Evolutionary conservation across 2,888 invertebrate genomes (phyloP).

Genomic region (Drosophila merina): DNA sequence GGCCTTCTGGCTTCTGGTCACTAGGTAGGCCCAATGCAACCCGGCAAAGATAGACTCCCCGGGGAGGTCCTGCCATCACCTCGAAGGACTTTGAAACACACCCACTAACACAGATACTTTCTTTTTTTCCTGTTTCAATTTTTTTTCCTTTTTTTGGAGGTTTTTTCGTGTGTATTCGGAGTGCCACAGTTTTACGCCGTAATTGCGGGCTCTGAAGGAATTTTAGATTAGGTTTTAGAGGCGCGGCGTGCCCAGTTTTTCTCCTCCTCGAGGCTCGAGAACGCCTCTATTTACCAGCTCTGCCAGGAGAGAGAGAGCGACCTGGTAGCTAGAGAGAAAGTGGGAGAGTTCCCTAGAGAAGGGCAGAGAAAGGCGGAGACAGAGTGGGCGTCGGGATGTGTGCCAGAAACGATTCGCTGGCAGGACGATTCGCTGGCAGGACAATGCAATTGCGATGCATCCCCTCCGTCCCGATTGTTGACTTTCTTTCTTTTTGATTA

Average conservation of each 20-base stretch:
- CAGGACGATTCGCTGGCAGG: slow-evolving; percentile 2
- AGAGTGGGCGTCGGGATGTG: background rate
- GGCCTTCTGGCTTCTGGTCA: background rate
- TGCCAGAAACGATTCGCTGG: background rate
- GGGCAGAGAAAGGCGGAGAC: background rate
- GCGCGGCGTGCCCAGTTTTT: slow-evolving; percentile 24
- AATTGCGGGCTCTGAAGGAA: slow-evolving; percentile 33
- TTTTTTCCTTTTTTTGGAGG: background rate
- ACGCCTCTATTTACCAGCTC: slow-evolving; percentile 1
- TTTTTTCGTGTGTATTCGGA: background rate
- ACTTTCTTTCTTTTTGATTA: background rate
- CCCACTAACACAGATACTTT: background rate
- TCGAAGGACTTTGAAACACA: background rate
- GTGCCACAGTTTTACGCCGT: slow-evolving; percentile 9
- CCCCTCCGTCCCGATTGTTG: slow-evolving; percentile 1
- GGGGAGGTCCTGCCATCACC: background rate
- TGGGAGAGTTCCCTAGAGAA: background rate
- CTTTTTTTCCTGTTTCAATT: background rate
- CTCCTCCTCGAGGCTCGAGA: background rate
- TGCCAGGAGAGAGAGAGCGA: background rate
- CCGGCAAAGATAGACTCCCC: background rate
- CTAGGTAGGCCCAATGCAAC: background rate
- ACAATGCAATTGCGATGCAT: slow-evolving; percentile 4
- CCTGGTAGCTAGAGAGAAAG: background rate
- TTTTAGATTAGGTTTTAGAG: slow-evolving; percentile 43